Evolutionary conservation across 1,140 invertebrate species (phyloP), one percentile per base, ranked within the genome.

Genomic region (Neodiprion lecontei): DNA sequence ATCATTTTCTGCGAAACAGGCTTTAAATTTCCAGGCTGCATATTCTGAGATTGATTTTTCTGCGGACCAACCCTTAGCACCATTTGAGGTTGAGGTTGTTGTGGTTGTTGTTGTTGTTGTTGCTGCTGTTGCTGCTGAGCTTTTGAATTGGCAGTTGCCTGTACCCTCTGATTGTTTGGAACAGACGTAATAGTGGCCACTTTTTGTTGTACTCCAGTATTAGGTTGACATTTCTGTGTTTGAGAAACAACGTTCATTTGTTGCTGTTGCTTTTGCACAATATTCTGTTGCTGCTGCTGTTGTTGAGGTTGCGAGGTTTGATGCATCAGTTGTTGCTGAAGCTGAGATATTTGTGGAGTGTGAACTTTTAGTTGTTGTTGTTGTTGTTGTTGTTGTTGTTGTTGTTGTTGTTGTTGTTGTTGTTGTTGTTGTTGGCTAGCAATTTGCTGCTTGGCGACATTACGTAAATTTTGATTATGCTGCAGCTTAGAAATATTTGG

Each of bases 31-130:
- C 69, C 67, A n/a, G 77, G 77, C 65, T 80, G 79, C 5, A 79
- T 28, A 65, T 72, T 75, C 53, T 80, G 77, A 14, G 76, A 11
- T 72, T 81, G 78, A 71, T 72, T 76, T 67, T 86, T 86, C 14
- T 80, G 50, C 9, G 78, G 76, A 1, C 81, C 83, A 7, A 85
- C 75, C 48, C 83, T 80, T 73, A 87, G 75, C 0, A 87, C 72
- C 80, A 86, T 84, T 79, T 75, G 78, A 66, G 72, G 67, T 80
- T 4, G 82, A 74, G 76, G 84, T 65, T 83, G 83, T 10, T 81
- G 82, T 0, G 79, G 79, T 49, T 75, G 83, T 74, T 80, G 75
- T 21, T 21, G 17, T 21, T 40, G 2, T 23, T 79, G 79, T 47
- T 74, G 70, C 49, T 79, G 79, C 50, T 82, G 81, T 10, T 74